phyloP scores from a whole-genome alignment of 2,888 invertebrate species.

The Rhagonycha lutea region DNA sequence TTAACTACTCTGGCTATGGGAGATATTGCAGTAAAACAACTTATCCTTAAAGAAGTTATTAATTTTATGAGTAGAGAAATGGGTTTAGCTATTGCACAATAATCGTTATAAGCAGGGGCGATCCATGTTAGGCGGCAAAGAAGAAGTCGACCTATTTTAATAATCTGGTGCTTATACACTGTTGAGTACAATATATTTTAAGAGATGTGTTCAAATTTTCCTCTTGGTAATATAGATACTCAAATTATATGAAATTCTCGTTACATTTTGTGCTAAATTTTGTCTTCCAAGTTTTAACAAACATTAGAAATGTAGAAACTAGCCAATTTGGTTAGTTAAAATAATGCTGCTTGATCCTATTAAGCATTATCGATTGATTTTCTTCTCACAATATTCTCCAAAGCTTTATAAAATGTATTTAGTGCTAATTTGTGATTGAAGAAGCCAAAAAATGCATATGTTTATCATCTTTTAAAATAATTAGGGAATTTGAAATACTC shows the following conservation, averaged over 20 bases:
- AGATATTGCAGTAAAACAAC: constrained; percentile 34
- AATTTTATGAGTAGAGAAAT: constrained; percentile 43
- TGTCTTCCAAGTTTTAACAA: background rate
- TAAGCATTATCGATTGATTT: too few species aligned
- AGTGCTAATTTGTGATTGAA: too few species aligned
- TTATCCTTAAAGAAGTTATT: constrained; percentile 35
- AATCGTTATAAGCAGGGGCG: background rate
- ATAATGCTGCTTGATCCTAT: too few species aligned
- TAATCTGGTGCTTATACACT: background rate
- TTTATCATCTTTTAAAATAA: too few species aligned
- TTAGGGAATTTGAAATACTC: too few species aligned
- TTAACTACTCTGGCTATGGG: constrained; percentile 38
- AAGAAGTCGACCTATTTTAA: background rate
- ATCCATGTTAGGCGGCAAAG: background rate
- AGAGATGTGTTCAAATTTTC: background rate
- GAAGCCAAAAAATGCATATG: too few species aligned
- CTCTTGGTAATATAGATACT: too few species aligned
- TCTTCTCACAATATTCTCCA: too few species aligned
- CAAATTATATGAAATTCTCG: background rate
- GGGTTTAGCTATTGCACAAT: constrained; percentile 20
- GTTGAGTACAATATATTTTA: background rate
- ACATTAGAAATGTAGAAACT: too few species aligned
- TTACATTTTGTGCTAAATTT: background rate
- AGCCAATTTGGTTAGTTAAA: too few species aligned
- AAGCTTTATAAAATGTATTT: too few species aligned